Conservation (phyloP, 2,797 vertebrate species). For the Nannoperca australis region DNA sequence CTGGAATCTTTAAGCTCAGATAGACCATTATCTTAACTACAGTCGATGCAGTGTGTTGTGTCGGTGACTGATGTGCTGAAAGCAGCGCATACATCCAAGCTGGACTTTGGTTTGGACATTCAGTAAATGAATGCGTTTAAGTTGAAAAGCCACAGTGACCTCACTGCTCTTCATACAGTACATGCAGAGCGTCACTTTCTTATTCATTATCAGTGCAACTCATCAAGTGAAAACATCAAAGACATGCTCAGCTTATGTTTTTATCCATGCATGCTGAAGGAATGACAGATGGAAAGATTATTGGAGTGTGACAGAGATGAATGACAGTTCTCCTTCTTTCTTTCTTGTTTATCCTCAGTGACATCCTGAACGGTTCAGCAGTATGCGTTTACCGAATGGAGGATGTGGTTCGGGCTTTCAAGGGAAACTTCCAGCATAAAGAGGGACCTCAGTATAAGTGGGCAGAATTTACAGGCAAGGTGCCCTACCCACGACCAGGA, state of each 20-base stretch:
- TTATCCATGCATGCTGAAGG: conserved; percentile 5
- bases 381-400: conserved; percentile 89
- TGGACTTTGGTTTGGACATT: conserved; percentile 36
- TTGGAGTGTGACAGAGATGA: conserved; percentile 17
- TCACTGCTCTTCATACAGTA: conserved; percentile 42
- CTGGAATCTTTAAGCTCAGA: conserved; percentile 32
- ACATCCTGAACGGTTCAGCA: conserved; percentile 88
- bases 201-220: conserved; percentile 29
- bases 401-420: conserved; percentile 86
- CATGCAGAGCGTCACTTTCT: conserved; percentile 3
- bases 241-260: conserved; percentile 1
- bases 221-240: conserved; percentile 34
- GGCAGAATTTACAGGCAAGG: conserved; percentile 86
- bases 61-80: conserved; percentile 35
- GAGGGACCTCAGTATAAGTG: conserved; percentile 89
- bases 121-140: conserved; percentile 31
- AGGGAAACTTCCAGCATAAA: conserved; percentile 88
- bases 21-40: conserved; percentile 19
- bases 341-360: conserved; percentile 66
- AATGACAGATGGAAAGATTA: background rate
- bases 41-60: conserved; percentile 29
- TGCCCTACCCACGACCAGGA: conserved; percentile 88
- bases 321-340: conserved; percentile 16
- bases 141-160: conserved; percentile 60
- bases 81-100: conserved; percentile 44